These are phyloP conservation scores for Brachionus koreanus DNA, from an alignment of 1,140 invertebrate genomes.

Conservation along the genomic window DNA sequence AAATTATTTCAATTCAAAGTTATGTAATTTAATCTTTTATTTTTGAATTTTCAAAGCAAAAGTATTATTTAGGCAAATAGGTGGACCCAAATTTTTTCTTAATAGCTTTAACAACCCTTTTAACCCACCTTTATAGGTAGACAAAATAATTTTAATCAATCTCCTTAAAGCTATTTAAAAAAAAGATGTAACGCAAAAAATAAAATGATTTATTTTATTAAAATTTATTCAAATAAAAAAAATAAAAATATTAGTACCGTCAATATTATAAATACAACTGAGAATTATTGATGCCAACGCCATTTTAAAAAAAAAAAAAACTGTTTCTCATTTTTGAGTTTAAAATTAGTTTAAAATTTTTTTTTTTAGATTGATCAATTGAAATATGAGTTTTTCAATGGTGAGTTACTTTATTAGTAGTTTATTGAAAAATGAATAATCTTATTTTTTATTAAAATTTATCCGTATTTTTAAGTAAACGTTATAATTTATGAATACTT, in stretches of 20 bases:
- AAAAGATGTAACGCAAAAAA: not conserved
- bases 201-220: not conserved
- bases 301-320: not conserved
- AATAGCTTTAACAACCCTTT: not conserved
- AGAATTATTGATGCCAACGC: not conserved
- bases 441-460: not conserved
- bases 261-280: not conserved
- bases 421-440: not conserved
- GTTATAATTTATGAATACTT: not conserved
- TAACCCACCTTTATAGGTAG: not conserved
- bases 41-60: not conserved
- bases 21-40: not conserved
- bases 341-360: not conserved
- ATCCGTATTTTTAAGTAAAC: not conserved
- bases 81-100: not conserved
- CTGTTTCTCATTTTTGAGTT: not conserved
- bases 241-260: not conserved
- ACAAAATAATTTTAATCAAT: not conserved
- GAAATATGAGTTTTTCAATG: slow-evolving; percentile 14
- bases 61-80: not conserved
- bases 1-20: not conserved
- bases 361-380: not conserved
- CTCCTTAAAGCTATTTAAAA: not conserved
- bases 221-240: slow-evolving; percentile 5
- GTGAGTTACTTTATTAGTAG: not conserved